A percentile compares a stretch with the other conserved stretches of the same genome.
These are phyloP conservation scores for Dicrostonyx torquatus DNA, from an alignment of 2,797 vertebrate species.

Conservation along the genomic window DNA sequence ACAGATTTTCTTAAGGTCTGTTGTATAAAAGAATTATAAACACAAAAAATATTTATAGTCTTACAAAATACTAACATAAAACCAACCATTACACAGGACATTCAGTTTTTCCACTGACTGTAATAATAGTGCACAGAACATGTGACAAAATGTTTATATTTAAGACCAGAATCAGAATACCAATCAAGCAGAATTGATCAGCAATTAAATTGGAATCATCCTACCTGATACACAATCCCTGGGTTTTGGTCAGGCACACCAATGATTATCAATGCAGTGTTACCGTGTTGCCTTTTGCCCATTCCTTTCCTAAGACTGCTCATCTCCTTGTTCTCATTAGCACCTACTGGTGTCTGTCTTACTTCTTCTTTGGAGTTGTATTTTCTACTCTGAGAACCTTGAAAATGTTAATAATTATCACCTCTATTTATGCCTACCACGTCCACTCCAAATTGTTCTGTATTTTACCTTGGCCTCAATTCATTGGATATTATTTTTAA, in stretches of 20 bases:
- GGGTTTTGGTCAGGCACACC: neutral
- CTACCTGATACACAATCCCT: neutral
- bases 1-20: neutral
- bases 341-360: neutral
- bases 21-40: neutral
- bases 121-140: neutral
- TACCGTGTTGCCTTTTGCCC: neutral
- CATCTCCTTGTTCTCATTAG: neutral
- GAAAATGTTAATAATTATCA: neutral
- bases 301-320: neutral
- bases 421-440: neutral
- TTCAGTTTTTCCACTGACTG: neutral
- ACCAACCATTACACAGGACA: neutral
- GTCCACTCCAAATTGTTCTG: neutral
- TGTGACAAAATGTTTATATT: neutral
- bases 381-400: neutral
- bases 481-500: neutral
- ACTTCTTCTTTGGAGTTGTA: neutral
- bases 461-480: neutral
- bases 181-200: neutral
- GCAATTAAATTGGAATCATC: neutral
- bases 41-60: neutral
- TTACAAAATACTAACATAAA: neutral
- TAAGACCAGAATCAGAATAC: neutral
- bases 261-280: rapidly evolving